Base-by-base conservation (phyloP, 2,888 invertebrate genomes). In the Mongoloraphidia duomilia region DNA sequence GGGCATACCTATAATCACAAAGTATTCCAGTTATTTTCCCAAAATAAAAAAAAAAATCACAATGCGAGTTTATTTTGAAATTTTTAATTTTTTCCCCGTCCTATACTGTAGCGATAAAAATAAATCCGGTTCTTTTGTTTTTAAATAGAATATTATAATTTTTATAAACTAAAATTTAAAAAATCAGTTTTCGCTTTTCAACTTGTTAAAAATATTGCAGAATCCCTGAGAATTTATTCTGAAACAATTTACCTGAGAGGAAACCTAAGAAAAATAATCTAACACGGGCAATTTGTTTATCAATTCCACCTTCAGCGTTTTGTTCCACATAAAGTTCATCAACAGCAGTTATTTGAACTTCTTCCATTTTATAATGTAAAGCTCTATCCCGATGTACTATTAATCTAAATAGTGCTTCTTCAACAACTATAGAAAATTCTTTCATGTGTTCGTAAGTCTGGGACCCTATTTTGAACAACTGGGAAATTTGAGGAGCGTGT, bases 401-500 rank as follows among this genome's bases (percentile, higher is more conserved):
- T 58, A 95, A 72, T 47, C 79, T 79, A 68, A 94, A 95, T 55
- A 98, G 74, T 9, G 92, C 82, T 69, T 98, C 96, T 67, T 98
- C 97, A 51, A 98, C 79, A 58, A 84, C 83, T 57, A 82, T 76
- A 11, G 93, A 90, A 69, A 98, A 93, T 66, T 86, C 84, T 65
- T 91, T 89, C 71, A 97, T 78, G 61, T 93, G 92, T 63, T 92
- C 89, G 65, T 79, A 92, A 62, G 71, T 79, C 63, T 92, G 79
- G 4, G 91, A 90, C 34, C 96, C 98, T 52, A 98, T 77, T 72
- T 98, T 98, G 67, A 96, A 85, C 50, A 98, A 76, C 69, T 96
- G 94, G 9, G 95, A 94, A 46, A 91, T 84, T 74, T 92, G 94
- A 2, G 97, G 96, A 1, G 96, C 92, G 67, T 98, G 98, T 65